Percentiles rank a stretch among this genome's conserved stretches.
phyloP scores from a whole-genome alignment of 2,797 vertebrate species.

The Rhynchotus rufescens region DNA sequence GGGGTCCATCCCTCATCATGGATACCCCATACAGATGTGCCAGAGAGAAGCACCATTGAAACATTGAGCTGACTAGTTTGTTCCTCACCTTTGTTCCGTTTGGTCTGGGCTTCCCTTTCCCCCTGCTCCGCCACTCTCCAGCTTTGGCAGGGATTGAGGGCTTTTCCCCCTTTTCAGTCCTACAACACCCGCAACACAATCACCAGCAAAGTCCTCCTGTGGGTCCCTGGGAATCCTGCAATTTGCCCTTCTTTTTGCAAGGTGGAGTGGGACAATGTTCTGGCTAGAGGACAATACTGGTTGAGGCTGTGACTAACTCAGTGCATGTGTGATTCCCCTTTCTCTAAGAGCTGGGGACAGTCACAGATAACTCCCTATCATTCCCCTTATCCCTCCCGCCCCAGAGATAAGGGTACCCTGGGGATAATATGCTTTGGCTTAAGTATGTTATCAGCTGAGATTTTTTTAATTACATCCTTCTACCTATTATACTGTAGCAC shows the following conservation, averaged over 20 bases:
- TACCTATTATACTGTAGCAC: background rate
- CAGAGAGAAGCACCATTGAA: background rate
- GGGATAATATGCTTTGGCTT: background rate
- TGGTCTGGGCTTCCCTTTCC: background rate
- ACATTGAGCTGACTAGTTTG: too few relatives aligned
- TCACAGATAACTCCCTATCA: rapidly evolving
- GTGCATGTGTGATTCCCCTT: background rate
- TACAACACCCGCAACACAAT: too few relatives aligned
- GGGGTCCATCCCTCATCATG: background rate
- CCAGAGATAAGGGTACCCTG: background rate
- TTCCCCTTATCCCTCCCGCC: background rate
- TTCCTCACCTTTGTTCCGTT: background rate
- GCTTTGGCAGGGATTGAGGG: background rate
- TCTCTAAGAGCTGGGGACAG: rapidly evolving
- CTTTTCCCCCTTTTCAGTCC: background rate
- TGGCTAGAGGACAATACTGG: background rate
- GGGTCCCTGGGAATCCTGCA: background rate
- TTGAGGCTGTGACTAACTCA: background rate
- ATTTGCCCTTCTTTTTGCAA: background rate
- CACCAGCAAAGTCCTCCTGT: background rate
- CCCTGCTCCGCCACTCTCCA: background rate
- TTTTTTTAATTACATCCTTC: background rate
- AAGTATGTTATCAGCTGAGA: background rate
- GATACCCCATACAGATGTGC: background rate
- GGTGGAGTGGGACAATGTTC: rapidly evolving